Evolutionary conservation across 2,113 vertebrate species (phyloP), one percentile per base, ranked within the genome.

Genomic region (Nerophis ophidion): DNA sequence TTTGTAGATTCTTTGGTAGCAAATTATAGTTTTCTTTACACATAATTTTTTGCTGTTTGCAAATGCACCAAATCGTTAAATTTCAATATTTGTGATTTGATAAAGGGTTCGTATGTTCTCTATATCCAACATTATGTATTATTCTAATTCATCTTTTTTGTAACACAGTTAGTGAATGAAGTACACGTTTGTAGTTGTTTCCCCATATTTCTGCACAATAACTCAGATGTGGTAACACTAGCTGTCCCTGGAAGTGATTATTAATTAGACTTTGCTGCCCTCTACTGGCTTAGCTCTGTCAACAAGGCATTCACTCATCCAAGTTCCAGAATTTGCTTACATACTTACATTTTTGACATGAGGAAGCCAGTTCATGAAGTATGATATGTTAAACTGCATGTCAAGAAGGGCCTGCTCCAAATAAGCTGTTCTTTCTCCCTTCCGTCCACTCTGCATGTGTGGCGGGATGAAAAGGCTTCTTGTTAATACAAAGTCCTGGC

Each of bases 401-500:
- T 82, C 63, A 82, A 10, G 26, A 66, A 15, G 36, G 26, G 26
- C 26, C 2, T 0, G 1, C 8, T 70, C 16, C 59, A 67, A 4
- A 12, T 61, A 60, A 10, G 26, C 62, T 52, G 17, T 44, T 72
- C 13, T 60, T 62, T 65, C 48, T 58, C 15, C 60, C 26, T 19
- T 45, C 34, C 48, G 12, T 35, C 2, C 5, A 48, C 17, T 64
- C 56, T 71, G 42, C 15, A 48, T 49, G 56, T 38, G 8, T 13
- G 40, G 14, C 46, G 46, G 35, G 53, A 63, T 71, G 34, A 75
- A 74, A 74, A 54, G 45, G 17, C 48, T 65, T 68, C 59, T 50
- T 73, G 61, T 71, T 70, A 64, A 82, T 61, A 44, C 60, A 61
- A 65, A 63, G 63, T 54, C 45, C 68, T 83, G 77, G 69, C 85